Evolutionary conservation across 1,140 invertebrate genomes (phyloP).

Genomic region (Drosophila neocordata): DNA sequence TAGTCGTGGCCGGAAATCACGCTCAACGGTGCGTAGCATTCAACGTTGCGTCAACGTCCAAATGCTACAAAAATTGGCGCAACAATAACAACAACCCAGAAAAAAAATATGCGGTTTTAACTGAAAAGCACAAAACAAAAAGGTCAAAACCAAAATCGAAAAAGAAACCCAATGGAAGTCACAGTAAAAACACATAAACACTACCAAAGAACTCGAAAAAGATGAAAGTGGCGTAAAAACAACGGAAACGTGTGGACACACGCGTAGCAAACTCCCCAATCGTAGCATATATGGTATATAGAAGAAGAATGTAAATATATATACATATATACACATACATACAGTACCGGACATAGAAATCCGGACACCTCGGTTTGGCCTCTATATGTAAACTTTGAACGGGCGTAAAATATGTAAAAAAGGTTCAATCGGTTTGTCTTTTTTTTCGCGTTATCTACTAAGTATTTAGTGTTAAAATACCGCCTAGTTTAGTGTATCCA

Average conservation of each 20-base stretch:
- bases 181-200: neutral
- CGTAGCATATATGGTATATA: neutral
- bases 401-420: too few species aligned
- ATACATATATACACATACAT: constrained; percentile 9
- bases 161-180: constrained; percentile 3
- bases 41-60: constrained; percentile 9
- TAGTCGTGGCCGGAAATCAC: constrained; percentile 70
- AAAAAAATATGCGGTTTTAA: neutral
- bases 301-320: too few species aligned
- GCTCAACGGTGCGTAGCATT: constrained; percentile 49
- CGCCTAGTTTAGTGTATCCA: too few species aligned
- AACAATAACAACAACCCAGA: constrained; percentile 30
- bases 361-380: too few species aligned
- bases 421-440: too few species aligned
- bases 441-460: too few species aligned
- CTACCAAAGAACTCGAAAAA: constrained; percentile 27
- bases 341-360: too few species aligned
- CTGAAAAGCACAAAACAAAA: neutral
- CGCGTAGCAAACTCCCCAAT: constrained; percentile 15
- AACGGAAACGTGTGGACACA: constrained; percentile 19
- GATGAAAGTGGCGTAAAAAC: constrained; percentile 43
- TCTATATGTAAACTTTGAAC: too few species aligned
- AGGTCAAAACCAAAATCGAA: constrained; percentile 9
- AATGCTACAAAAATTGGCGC: constrained; percentile 56
- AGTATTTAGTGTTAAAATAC: too few species aligned